These are phyloP conservation scores for Ptilodon capucinus DNA, from an alignment of 2,888 invertebrate genomes.

Conservation along the genomic window DNA sequence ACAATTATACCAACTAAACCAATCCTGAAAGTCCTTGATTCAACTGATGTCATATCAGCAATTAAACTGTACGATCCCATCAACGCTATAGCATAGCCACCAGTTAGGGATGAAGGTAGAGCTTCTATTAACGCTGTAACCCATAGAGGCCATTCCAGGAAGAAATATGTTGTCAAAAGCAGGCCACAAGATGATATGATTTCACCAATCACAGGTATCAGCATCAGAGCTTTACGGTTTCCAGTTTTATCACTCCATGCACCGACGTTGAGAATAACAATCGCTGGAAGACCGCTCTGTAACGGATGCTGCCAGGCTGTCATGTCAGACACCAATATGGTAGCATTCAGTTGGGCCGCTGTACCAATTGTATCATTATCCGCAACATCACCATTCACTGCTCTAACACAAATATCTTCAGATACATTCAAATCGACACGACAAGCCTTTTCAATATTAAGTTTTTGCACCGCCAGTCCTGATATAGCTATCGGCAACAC, in stretches of 20 bases:
- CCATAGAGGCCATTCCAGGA: conserved; percentile 81
- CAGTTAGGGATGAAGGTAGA: conserved; percentile 80
- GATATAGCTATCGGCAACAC: conserved; percentile 84
- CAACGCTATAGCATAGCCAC: conserved; percentile 80
- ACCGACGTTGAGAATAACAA: conserved; percentile 82
- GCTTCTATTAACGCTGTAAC: conserved; percentile 79
- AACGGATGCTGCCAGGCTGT: conserved; percentile 79
- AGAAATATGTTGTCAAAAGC: conserved; percentile 78
- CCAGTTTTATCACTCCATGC: conserved; percentile 85
- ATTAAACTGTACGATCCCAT: conserved; percentile 84
- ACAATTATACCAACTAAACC: conserved; percentile 82
- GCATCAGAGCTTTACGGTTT: conserved; percentile 80
- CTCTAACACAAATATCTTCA: conserved; percentile 72
- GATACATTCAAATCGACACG: conserved; percentile 74
- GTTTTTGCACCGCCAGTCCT: conserved; percentile 75
- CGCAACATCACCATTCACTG: conserved; percentile 50
- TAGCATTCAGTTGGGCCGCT: conserved; percentile 62
- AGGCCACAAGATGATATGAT: conserved; percentile 75
- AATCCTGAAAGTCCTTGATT: conserved; percentile 83
- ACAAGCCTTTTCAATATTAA: conserved; percentile 83
- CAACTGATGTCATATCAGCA: conserved; percentile 81
- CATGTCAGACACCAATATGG: conserved; percentile 75
- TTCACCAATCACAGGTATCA: conserved; percentile 81
- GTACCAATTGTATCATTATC: conserved; percentile 51
- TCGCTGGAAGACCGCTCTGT: conserved; percentile 79